Evolutionary conservation across 2,888 invertebrate genomes (phyloP).

Genomic region (Trichopria drosophilae): DNA sequence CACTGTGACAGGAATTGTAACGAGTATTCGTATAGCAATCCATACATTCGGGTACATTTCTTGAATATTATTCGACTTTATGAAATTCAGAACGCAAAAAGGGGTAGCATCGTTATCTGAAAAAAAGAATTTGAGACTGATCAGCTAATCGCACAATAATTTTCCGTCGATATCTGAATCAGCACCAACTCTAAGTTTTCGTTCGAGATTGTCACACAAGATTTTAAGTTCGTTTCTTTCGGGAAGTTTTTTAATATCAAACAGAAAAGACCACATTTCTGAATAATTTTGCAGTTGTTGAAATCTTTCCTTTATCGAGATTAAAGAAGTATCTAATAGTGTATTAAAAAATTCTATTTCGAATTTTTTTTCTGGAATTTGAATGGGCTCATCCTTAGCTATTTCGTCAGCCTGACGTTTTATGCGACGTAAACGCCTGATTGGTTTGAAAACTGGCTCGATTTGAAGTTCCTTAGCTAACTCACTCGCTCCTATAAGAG

Average conservation of each 20-base stretch:
- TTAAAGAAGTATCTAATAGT: constrained; percentile 27
- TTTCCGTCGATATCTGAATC: constrained; percentile 33
- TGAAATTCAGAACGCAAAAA: constrained; percentile 16
- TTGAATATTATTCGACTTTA: constrained; percentile 12
- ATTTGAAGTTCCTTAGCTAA: constrained; percentile 42
- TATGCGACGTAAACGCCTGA: constrained; percentile 37
- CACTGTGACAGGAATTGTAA: constrained; percentile 34
- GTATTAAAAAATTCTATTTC: constrained; percentile 27
- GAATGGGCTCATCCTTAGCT: constrained; percentile 37
- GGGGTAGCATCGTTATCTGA: constrained; percentile 12
- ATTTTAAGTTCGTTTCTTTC: constrained; percentile 23
- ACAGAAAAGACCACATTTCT: constrained; percentile 30
- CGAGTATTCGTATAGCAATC: constrained; percentile 30
- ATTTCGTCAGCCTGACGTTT: constrained; percentile 44
- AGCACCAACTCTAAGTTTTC: no score
- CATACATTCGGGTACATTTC: constrained; percentile 19
- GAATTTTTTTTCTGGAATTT: constrained; percentile 18
- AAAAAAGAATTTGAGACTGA: constrained; percentile 10
- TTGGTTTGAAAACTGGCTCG: constrained; percentile 42
- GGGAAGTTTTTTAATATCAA: constrained; percentile 26
- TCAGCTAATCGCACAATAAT: constrained; percentile 15
- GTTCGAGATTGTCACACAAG: no score
- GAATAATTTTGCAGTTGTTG: constrained; percentile 28
- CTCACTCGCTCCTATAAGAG: constrained; percentile 8
- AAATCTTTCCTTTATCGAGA: constrained; percentile 34